These are phyloP conservation scores for Tipula confusa DNA, from an alignment of 2,888 invertebrate species.

Conservation along the genomic window DNA sequence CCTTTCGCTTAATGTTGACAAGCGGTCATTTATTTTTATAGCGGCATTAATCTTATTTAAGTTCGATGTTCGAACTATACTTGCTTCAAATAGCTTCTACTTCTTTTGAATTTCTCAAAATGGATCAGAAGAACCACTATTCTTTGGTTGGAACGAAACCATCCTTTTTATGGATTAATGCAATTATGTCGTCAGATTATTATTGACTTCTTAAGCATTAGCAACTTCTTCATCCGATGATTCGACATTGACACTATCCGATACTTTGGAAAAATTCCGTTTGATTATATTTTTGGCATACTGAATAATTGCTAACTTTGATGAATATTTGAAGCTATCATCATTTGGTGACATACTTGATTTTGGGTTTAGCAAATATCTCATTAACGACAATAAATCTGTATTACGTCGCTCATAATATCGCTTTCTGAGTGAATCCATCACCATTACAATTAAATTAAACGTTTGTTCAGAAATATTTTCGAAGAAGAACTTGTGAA, in stretches of 20 bases:
- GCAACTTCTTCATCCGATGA: too few species aligned
- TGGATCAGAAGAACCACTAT: too few species aligned
- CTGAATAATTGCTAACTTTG: not conserved
- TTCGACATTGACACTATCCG: not conserved
- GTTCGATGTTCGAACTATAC: not conserved
- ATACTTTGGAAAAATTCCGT: not conserved
- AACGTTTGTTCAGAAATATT: not conserved
- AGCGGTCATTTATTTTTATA: not conserved
- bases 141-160: too few species aligned
- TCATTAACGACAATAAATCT: not conserved
- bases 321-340: not conserved
- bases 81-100: not conserved
- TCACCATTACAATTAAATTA: not conserved
- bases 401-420: not conserved
- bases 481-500: not conserved
- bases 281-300: too few species aligned
- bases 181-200: too few species aligned
- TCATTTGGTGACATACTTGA: not conserved
- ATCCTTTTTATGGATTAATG: too few species aligned
- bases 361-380: not conserved
- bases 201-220: not conserved
- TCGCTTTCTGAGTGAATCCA: not conserved
- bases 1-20: not conserved
- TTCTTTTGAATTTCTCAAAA: not conserved
- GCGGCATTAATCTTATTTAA: not conserved